Evolutionary conservation across 2,888 invertebrate genomes (phyloP).

Genomic region (Noctua fimbriata): DNA sequence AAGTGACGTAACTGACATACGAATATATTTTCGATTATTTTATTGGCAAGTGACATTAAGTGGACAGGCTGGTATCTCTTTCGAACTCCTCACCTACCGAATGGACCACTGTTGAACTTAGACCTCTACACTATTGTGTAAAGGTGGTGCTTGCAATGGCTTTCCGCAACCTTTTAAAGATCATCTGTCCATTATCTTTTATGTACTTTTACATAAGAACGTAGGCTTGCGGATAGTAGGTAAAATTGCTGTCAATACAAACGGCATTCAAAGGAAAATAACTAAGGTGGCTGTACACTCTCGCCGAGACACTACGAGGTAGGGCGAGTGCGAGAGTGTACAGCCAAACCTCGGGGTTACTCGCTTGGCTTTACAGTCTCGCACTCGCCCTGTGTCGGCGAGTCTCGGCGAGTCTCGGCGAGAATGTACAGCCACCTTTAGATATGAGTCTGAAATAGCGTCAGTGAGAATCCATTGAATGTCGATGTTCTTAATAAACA

Average conservation of each 20-base stretch:
- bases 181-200: slow-evolving; percentile 30
- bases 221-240: neutral
- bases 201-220: neutral
- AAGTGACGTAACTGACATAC: slow-evolving; percentile 26
- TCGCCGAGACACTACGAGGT: too few relatives aligned
- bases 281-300: too few relatives aligned
- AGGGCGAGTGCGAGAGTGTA: too few relatives aligned
- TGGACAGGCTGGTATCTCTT: slow-evolving; percentile 48
- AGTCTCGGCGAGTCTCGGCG: too few relatives aligned
- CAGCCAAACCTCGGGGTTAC: too few relatives aligned
- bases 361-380: too few relatives aligned
- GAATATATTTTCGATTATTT: slow-evolving; percentile 43
- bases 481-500: neutral
- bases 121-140: slow-evolving; percentile 47
- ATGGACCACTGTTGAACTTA: slow-evolving; percentile 41
- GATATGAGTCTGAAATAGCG: neutral
- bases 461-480: neutral
- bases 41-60: slow-evolving; percentile 54
- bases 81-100: slow-evolving; percentile 43
- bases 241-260: slow-evolving; percentile 3
- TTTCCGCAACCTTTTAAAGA: slow-evolving; percentile 44
- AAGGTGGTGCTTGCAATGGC: slow-evolving; percentile 14
- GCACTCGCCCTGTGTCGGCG: too few relatives aligned
- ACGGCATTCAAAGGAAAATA: neutral
- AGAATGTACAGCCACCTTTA: too few relatives aligned